These are phyloP conservation scores for Dinoponera quadriceps DNA, from an alignment of 1,140 invertebrate species.

Conservation along the genomic window DNA sequence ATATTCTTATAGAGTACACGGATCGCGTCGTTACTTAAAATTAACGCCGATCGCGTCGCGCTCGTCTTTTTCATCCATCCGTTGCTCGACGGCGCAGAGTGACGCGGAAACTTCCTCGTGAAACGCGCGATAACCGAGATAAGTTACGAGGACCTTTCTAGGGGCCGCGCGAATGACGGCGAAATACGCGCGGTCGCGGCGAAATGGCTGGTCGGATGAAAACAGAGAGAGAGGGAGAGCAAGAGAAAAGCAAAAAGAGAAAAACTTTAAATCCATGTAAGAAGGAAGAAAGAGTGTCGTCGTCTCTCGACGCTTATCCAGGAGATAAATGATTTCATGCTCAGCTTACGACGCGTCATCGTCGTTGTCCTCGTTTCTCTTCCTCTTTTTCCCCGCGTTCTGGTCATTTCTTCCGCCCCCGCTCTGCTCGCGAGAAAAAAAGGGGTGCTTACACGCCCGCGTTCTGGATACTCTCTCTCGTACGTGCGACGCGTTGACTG, in stretches of 20 bases:
- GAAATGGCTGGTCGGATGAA: constrained; percentile 6
- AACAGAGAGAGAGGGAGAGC: constrained; percentile 28
- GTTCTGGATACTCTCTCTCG: not conserved
- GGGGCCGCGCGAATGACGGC: constrained; percentile 38
- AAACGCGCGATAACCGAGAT: constrained; percentile 44
- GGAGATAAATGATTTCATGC: constrained; percentile 85
- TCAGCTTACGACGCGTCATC: constrained; percentile 83
- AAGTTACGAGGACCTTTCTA: constrained; percentile 53
- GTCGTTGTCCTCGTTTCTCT: constrained; percentile 76
- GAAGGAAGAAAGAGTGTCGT: constrained; percentile 77
- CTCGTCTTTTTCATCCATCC: constrained; percentile 39
- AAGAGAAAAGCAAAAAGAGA: constrained; percentile 25
- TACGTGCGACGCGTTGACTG: constrained; percentile 4
- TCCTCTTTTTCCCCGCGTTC: constrained; percentile 55
- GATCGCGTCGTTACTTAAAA: constrained; percentile 48
- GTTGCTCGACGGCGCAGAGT: constrained; percentile 30
- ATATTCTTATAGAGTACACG: not conserved
- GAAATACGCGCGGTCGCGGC: constrained; percentile 49
- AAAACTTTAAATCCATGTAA: constrained; percentile 79
- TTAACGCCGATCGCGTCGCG: constrained; percentile 27
- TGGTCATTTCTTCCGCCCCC: constrained; percentile 31
- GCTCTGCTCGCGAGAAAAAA: constrained; percentile 41
- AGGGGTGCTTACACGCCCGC: constrained; percentile 2
- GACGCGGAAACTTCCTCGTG: constrained; percentile 35
- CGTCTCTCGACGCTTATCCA: constrained; percentile 80